Evolutionary conservation across 1,140 invertebrate species (phyloP).

Genomic region (Zaprionus tsacasi): DNA sequence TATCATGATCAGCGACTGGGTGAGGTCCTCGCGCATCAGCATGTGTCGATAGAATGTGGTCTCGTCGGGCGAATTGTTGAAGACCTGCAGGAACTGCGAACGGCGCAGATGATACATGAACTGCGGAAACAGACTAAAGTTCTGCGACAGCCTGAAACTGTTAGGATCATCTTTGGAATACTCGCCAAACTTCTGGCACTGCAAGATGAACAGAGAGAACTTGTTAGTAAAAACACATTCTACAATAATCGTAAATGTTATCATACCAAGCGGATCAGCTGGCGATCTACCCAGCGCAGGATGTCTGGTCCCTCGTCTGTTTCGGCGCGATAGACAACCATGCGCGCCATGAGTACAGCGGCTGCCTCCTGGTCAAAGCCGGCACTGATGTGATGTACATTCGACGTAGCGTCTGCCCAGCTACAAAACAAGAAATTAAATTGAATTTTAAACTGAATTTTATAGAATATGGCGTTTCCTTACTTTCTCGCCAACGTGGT

Average conservation of each 20-base stretch:
- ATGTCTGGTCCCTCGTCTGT: slow-evolving; percentile 98
- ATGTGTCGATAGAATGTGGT: slow-evolving; percentile 99
- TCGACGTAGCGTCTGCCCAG: slow-evolving; percentile 93
- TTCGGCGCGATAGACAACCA: slow-evolving; percentile 98
- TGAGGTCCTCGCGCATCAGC: slow-evolving; percentile 98
- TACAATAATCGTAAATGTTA: not conserved
- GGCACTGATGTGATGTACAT: slow-evolving; percentile 92
- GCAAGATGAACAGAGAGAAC: slow-evolving; percentile 69
- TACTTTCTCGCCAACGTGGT: slow-evolving; percentile 98
- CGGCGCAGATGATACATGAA: slow-evolving; percentile 99
- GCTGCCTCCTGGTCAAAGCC: slow-evolving; percentile 99
- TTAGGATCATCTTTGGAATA: slow-evolving; percentile 99
- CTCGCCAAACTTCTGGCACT: slow-evolving; percentile 99
- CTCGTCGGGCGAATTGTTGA: slow-evolving; percentile 99
- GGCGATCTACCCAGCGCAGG: slow-evolving; percentile 98
- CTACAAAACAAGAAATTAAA: slow-evolving; percentile 77
- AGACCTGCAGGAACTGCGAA: slow-evolving; percentile 99
- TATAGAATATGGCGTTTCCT: slow-evolving; percentile 51
- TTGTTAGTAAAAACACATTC: not conserved
- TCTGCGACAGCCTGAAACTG: slow-evolving; percentile 97
- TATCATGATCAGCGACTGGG: slow-evolving; percentile 99
- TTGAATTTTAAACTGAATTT: not conserved
- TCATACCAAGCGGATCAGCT: slow-evolving; percentile 96
- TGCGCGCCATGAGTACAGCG: slow-evolving; percentile 97
- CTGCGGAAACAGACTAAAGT: slow-evolving; percentile 99